Percentiles rank a stretch among this genome's conserved stretches.
Conservation (phyloP, 2,888 invertebrate species). For the Byasa hedistus region DNA sequence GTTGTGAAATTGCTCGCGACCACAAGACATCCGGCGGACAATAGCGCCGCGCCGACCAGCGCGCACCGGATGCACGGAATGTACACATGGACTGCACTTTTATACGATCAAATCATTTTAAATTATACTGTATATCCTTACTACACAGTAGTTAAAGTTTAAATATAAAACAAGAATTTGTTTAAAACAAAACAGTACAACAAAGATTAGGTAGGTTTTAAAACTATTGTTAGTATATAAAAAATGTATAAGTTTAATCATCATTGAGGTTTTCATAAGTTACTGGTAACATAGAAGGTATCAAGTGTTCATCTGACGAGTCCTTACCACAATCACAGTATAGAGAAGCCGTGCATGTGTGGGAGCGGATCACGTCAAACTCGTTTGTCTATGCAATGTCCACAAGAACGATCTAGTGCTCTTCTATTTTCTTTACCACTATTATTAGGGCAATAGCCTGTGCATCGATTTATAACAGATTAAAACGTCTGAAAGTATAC, state of each 20-base stretch:
- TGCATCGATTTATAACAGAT: constrained; percentile 2
- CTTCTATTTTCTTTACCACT: constrained; percentile 53
- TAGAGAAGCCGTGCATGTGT: constrained; percentile 72
- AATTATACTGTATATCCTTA: no score
- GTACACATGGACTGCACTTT: constrained; percentile 63
- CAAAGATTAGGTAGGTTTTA: no score
- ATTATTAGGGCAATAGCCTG: constrained; percentile 29
- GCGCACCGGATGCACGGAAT: constrained; percentile 73
- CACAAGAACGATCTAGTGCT: constrained; percentile 43
- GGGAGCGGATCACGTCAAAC: constrained; percentile 65
- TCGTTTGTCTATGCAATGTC: constrained; percentile 62
- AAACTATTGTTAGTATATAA: no score
- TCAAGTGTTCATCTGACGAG: constrained; percentile 56
- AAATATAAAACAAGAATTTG: no score
- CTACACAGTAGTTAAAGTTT: no score
- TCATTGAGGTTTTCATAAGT: constrained; percentile 22
- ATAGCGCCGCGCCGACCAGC: constrained; percentile 63
- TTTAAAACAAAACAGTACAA: no score
- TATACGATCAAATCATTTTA: constrained; percentile 30
- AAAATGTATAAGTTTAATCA: no score
- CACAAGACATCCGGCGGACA: constrained; percentile 78
- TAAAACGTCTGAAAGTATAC: neutral
- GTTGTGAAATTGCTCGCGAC: constrained; percentile 78
- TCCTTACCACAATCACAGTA: constrained; percentile 62
- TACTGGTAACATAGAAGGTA: constrained; percentile 36